phyloP scores from a whole-genome alignment of 35 echinoderm and acorn worm genomes.

The Patiria miniata region DNA sequence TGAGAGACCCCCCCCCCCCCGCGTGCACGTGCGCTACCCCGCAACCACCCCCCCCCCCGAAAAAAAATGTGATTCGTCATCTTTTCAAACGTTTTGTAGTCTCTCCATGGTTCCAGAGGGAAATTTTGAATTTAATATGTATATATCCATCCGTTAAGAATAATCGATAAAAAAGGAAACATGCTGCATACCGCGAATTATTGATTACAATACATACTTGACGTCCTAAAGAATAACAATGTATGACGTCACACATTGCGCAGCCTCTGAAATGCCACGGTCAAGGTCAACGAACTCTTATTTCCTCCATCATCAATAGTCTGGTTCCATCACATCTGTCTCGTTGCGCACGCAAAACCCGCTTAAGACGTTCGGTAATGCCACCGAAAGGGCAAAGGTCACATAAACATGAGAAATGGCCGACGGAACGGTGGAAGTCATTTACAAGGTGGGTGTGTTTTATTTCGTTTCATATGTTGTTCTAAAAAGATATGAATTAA shows the following conservation, averaged over 20 bases:
- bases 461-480: background rate
- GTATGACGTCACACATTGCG: background rate
- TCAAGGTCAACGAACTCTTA: constrained; percentile 2
- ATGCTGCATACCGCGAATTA: too few relatives aligned
- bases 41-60: too few relatives aligned
- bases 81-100: too few relatives aligned
- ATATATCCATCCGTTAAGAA: too few relatives aligned
- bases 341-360: background rate
- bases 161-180: too few relatives aligned
- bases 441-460: constrained; percentile 20
- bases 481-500: too few relatives aligned
- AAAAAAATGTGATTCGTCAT: too few relatives aligned
- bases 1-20: too few relatives aligned
- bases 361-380: background rate
- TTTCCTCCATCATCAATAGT: background rate
- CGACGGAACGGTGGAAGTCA: background rate
- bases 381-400: background rate
- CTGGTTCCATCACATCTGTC: background rate
- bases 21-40: too few relatives aligned
- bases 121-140: too few relatives aligned
- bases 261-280: background rate
- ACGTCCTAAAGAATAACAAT: background rate
- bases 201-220: too few relatives aligned
- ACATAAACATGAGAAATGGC: constrained; percentile 17
- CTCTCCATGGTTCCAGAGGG: too few relatives aligned